These are phyloP conservation scores for Taenaris catops DNA, from an alignment of 2,888 invertebrate genomes.

Conservation along the genomic window DNA sequence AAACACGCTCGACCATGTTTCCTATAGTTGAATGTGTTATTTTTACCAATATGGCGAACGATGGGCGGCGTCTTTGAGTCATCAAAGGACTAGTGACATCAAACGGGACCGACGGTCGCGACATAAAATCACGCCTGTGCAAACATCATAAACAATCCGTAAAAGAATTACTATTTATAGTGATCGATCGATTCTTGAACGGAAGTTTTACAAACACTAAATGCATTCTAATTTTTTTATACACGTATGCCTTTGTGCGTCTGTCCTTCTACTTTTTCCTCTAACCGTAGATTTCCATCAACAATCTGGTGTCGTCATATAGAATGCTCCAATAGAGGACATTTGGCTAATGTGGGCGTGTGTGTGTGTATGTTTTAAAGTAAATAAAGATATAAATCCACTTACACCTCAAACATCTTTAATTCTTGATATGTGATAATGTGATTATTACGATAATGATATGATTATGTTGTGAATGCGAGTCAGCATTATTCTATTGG, in stretches of 20 bases:
- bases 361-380: too few species aligned
- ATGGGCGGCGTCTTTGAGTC: slow-evolving; percentile 62
- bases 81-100: slow-evolving; percentile 48
- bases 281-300: too few species aligned
- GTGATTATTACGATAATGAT: too few species aligned
- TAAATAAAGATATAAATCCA: too few species aligned
- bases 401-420: too few species aligned
- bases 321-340: too few species aligned
- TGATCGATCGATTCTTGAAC: slow-evolving; percentile 31
- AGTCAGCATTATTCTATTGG: too few species aligned
- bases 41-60: slow-evolving; percentile 67
- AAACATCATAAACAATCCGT: slow-evolving; percentile 38
- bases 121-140: slow-evolving; percentile 45
- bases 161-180: slow-evolving; percentile 31
- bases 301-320: too few species aligned
- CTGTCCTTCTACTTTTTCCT: too few species aligned
- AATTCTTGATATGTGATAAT: too few species aligned
- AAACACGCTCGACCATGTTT: slow-evolving; percentile 37
- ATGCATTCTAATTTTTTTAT: slow-evolving; percentile 6
- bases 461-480: too few species aligned
- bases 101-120: slow-evolving; percentile 39
- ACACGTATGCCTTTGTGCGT: neutral
- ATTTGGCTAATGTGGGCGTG: too few species aligned
- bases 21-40: slow-evolving; percentile 60
- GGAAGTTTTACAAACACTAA: slow-evolving; percentile 4